Base-by-base conservation (phyloP, 2,797 vertebrate species). In the Cryptoblepharus egeriae region DNA sequence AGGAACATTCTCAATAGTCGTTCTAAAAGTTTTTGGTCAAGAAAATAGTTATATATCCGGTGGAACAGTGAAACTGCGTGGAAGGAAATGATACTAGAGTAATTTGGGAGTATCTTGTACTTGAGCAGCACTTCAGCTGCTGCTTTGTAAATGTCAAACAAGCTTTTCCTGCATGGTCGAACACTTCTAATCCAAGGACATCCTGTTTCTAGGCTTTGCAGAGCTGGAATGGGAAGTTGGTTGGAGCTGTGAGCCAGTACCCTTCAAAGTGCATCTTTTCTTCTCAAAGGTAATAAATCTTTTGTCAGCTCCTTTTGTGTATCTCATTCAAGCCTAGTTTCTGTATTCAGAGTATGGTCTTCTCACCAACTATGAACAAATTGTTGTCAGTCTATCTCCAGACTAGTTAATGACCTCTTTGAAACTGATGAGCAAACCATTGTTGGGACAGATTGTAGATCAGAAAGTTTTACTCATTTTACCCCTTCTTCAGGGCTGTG, bases 181-280 rank as follows among this genome's bases (percentile, higher is more conserved):
- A 37, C 67, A 1, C 20, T 26, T 69, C 61, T 79, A 32, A 65
- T 18, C n/a, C 15, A 30, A 67, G 75, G 49, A 65, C 32, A 65
- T 45, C 45, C 72, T 70, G 61, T 42, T 84, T 63, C 55, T 75
- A 69, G 71, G 77, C 39, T 63, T 61, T 75, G 26, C 64, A 61
- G 77, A 80, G 57, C 63, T 61, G 42, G 72, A 80, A 75, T 63
- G 77, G 20, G 64, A 69, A 70, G 71, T 26, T 58, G 57, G 71
- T 45, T n/a, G 39, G 37, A 69, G 42, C 37, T 42, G 18, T 52
- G 64, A 75, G n/a, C 69, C 35, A 32, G 49, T 18, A 57, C 57
- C 35, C 71, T 32, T 13, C 35, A 30, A 49, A 37, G 64, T 32
- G 37, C 28, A 15, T 67, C 37, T 60, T 60, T 72, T 76, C 60